These are phyloP conservation scores for Genyomyrus donnyi DNA, from an alignment of 2,113 vertebrate species.

Conservation along the genomic window DNA sequence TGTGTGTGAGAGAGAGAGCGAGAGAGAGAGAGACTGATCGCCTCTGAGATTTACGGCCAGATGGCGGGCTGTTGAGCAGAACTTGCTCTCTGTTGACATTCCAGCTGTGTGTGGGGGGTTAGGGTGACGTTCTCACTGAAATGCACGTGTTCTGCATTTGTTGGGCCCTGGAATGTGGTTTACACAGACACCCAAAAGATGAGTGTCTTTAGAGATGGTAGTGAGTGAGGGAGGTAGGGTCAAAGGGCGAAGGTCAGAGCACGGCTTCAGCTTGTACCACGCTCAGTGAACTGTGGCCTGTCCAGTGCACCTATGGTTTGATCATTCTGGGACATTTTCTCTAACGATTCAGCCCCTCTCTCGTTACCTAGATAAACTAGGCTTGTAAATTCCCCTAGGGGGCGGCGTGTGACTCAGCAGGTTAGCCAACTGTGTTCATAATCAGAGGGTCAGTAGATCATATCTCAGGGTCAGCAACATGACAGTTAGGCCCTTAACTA, in stretches of 20 bases:
- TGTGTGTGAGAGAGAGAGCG: not conserved
- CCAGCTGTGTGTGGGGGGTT: not conserved
- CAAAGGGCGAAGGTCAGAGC: not conserved
- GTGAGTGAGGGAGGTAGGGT: not conserved
- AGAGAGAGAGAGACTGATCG: not conserved
- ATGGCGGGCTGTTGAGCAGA: not conserved
- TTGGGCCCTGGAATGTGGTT: not conserved
- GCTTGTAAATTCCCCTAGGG: not conserved
- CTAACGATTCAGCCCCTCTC: not conserved
- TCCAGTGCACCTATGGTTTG: not conserved
- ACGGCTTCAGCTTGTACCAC: not conserved
- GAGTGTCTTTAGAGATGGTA: not conserved
- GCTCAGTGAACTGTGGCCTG: not conserved
- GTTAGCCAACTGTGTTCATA: not conserved
- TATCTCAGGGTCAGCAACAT: not conserved
- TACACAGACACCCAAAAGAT: not conserved
- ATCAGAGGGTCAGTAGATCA: not conserved
- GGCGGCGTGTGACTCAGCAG: not conserved
- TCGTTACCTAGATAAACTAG: not conserved
- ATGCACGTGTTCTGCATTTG: conserved; percentile 1
- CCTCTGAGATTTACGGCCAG: not conserved
- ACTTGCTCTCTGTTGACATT: not conserved
- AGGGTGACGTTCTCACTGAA: not conserved
- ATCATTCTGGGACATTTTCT: not conserved
- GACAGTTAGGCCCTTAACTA: not conserved